Percentiles rank a stretch among this genome's conserved stretches.
These are phyloP conservation scores for Clarias pachynema DNA, from an alignment of 2,797 vertebrate species.

Conservation along the genomic window DNA sequence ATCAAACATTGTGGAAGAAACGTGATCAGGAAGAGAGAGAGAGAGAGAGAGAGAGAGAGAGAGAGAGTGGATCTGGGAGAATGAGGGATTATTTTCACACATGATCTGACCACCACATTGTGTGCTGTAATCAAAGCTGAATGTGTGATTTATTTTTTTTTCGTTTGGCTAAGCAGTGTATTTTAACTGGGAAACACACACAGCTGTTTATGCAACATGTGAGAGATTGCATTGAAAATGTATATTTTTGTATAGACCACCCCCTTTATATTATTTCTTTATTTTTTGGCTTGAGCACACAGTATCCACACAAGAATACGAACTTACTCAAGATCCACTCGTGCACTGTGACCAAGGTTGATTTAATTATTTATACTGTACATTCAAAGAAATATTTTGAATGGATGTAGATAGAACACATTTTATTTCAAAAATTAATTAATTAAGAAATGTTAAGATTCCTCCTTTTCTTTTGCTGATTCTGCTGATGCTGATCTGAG, in stretches of 20 bases:
- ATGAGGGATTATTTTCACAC: too few relatives aligned
- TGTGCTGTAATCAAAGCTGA: too few relatives aligned
- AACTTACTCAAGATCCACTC: not conserved
- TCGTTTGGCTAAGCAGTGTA: too few relatives aligned
- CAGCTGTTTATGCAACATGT: not conserved
- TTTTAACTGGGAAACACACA: not conserved
- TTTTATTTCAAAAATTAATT: too few relatives aligned
- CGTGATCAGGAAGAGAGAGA: too few relatives aligned
- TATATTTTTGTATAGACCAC: not conserved
- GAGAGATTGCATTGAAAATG: not conserved
- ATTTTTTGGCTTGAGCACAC: not conserved
- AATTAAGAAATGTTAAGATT: not conserved
- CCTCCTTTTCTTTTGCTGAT: not conserved
- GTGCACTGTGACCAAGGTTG: not conserved
- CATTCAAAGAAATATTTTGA: not conserved
- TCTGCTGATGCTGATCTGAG: not conserved
- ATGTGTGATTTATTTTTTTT: too few relatives aligned
- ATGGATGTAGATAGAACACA: not conserved
- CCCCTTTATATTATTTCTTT: too few relatives aligned
- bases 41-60: too few relatives aligned
- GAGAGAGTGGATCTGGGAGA: too few relatives aligned
- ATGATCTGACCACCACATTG: too few relatives aligned
- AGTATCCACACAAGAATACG: not conserved
- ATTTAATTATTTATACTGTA: not conserved
- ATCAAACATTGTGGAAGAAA: too few relatives aligned